Evolutionary conservation across 53 echinoderm and acorn worm species (phyloP).

Genomic region (Luidia sarsii): DNA sequence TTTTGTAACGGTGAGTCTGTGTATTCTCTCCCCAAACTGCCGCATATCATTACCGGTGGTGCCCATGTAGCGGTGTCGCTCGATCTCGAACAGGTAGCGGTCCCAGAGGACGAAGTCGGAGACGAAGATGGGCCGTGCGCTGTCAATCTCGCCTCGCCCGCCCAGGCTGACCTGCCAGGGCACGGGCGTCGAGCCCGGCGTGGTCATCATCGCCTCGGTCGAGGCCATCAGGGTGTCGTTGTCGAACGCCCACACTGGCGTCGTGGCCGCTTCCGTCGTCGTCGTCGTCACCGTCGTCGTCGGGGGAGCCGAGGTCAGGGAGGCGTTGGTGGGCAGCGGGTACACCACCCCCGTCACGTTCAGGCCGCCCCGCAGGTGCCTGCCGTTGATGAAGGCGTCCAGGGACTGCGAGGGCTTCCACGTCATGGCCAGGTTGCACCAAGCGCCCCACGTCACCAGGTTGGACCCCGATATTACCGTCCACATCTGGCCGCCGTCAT

Average conservation of each 20-base stretch:
- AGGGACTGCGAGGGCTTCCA: conserved; percentile 57
- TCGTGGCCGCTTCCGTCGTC: too few species aligned
- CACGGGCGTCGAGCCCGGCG: not conserved
- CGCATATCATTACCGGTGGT: conserved; percentile 87
- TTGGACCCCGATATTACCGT: conserved; percentile 2
- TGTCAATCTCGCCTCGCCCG: not conserved
- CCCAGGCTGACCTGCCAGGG: not conserved
- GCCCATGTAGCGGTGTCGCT: conserved; percentile 74
- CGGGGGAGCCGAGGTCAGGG: too few species aligned
- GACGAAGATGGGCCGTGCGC: conserved; percentile 52
- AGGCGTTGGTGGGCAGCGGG: too few species aligned
- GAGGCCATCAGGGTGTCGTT: too few species aligned
- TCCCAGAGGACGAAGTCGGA: conserved; percentile 85
- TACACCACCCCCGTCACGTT: not conserved
- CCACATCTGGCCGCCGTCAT: conserved; percentile 25
- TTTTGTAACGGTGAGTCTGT: too few species aligned
- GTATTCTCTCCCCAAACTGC: too few species aligned
- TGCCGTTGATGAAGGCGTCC: conserved; percentile 68
- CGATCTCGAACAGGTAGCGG: conserved; percentile 71
- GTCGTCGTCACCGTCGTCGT: too few species aligned
- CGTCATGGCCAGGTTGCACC: conserved; percentile 73
- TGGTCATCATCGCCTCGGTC: not conserved
- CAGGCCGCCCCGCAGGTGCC: not conserved
- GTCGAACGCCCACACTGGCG: too few species aligned
- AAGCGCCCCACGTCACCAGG: conserved; percentile 28